Conservation (phyloP, 2,113 vertebrate species). For the Platysteira castanea region DNA sequence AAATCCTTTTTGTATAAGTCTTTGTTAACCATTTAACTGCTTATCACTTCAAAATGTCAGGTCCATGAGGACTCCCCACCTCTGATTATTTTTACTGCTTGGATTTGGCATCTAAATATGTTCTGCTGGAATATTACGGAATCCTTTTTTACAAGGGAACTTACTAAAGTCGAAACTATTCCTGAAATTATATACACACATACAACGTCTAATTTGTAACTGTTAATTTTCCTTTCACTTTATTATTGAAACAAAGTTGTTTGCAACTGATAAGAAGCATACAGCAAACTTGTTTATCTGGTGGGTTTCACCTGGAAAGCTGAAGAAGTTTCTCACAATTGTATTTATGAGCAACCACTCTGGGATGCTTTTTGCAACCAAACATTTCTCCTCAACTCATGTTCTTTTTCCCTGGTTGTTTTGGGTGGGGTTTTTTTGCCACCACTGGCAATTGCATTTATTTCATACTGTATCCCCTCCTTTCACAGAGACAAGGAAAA, state of each 20-base stretch:
- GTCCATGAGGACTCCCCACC: not conserved
- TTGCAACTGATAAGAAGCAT: not conserved
- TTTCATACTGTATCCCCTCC: conserved; percentile 63
- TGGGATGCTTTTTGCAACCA: conserved; percentile 59
- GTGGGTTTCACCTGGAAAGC: not conserved
- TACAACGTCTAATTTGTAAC: not conserved
- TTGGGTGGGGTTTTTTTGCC: not conserved
- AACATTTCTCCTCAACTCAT: not conserved
- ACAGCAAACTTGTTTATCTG: not conserved
- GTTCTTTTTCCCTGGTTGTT: not conserved
- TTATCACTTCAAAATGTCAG: not conserved
- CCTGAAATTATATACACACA: not conserved
- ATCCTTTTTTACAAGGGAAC: not conserved
- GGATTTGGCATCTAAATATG: not conserved
- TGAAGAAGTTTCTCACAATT: not conserved
- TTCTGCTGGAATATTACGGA: not conserved
- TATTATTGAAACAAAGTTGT: not conserved
- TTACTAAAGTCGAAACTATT: not conserved
- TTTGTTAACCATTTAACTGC: not conserved
- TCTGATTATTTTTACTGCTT: not conserved
- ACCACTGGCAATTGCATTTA: not conserved
- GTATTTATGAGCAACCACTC: not conserved
- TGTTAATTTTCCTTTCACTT: not conserved
- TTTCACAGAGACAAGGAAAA: conserved; percentile 72
- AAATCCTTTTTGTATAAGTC: not conserved